Base-by-base conservation (phyloP, 1,140 invertebrate genomes). In the Formica selysi region DNA sequence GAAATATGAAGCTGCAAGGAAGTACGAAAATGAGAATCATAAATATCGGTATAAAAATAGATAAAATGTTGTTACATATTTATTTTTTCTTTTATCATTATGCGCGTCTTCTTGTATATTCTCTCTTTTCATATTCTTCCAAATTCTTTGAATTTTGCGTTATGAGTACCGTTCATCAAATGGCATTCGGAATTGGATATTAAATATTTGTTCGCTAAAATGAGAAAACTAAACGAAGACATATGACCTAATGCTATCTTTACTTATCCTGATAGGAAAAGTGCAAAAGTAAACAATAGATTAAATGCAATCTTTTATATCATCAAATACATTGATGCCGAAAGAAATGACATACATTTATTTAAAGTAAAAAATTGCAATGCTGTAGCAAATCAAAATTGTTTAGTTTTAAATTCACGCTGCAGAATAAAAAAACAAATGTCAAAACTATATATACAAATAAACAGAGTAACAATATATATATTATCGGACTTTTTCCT, bases 131-230 rank as follows among this genome's bases (percentile, higher is more conserved):
- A 38, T 1, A 57, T 10, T 16, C 1, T 57, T 73, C 10, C 32
- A 36, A 74, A 59, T 74, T 74, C 7, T 61, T 59, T 36, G 32
- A 83, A 4, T 13, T 73, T 0, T 83, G 2, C 32, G 3, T 16
- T 41, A 59, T 65, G 36, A 79, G 48, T 16, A 11, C 2, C 4
- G 32, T 48, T 73, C 8, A 48, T 44, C 26, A 71, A 0, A 57
- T 19, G 5, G 2, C 10, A 59, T n/a, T 61, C 11, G 26, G 0
- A 73, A 73, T 59, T 81, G 3, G 22, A 57, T 6, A 57, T 19
- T 11, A 83, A 83, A 74, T 73, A 83, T 81, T 73, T 81, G 26
- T 29, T 48, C 54, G 26, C 13, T 48, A 74, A 83, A 61, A 83
- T 59, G 13, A 73, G 32, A 61, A 74, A 68, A 68, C 26, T 51